Percentiles rank a stretch among this genome's conserved stretches.
phyloP scores from a whole-genome alignment of 2,113 vertebrate species.

The Lepisosteus osseus region DNA sequence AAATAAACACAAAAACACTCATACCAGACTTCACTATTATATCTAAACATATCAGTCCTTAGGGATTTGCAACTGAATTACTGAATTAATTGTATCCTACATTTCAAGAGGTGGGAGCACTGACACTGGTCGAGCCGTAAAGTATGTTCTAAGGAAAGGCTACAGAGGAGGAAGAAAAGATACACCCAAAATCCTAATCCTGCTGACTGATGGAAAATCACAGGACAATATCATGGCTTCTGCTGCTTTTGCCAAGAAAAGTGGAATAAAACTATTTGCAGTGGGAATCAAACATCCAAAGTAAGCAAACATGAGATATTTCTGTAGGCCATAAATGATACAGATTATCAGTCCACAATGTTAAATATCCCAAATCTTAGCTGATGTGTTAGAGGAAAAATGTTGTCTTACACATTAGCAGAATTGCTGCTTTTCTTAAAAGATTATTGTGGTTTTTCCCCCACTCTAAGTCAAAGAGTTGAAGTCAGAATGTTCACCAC shows the following conservation, averaged over 20 bases:
- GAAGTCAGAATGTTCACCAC: too few relatives aligned
- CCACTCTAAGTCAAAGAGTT: too few relatives aligned
- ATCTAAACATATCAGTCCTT: too few relatives aligned
- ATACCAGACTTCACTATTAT: too few relatives aligned
- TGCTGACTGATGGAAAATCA: conserved; percentile 30
- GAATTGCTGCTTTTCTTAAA: too few relatives aligned
- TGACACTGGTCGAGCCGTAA: conserved; percentile 17
- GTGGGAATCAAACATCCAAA: conserved; percentile 28
- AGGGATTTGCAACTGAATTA: too few relatives aligned
- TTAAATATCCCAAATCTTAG: not conserved
- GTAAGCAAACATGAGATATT: conserved; percentile 6
- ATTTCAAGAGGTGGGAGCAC: conserved; percentile 26
- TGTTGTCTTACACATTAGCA: too few relatives aligned
- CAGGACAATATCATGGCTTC: conserved; percentile 23
- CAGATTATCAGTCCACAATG: not conserved
- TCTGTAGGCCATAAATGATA: not conserved
- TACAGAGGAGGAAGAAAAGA: conserved; percentile 24
- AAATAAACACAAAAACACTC: too few relatives aligned
- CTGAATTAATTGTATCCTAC: not conserved
- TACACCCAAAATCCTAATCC: conserved; percentile 17
- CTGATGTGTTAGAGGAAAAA: too few relatives aligned
- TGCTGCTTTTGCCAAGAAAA: conserved; percentile 17
- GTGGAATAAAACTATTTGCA: conserved; percentile 26
- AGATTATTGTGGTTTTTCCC: too few relatives aligned
- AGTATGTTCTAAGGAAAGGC: conserved; percentile 18